phyloP scores from a whole-genome alignment of 2,888 invertebrate genomes.

The Chymomyza caudatula region DNA sequence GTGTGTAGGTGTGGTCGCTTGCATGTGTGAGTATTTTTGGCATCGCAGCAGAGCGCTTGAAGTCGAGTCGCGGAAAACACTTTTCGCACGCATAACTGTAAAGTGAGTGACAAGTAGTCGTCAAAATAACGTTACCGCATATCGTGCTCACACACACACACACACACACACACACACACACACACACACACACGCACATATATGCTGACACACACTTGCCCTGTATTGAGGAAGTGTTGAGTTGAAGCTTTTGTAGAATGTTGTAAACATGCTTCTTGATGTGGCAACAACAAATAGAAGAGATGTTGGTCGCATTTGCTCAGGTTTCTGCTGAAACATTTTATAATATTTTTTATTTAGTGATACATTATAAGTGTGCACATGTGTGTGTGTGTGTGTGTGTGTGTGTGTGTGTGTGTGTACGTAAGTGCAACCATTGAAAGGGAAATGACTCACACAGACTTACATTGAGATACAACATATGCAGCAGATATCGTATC shows the following conservation, averaged over 20 bases:
- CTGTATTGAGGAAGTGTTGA: not conserved
- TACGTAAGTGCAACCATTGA: conserved; percentile 2
- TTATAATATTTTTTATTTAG: conserved; percentile 44
- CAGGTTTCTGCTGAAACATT: conserved; percentile 22
- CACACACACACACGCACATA: not conserved
- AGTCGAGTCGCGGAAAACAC: not conserved
- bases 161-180: conserved; percentile 5
- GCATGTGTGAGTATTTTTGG: not conserved
- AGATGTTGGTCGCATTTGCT: conserved; percentile 2
- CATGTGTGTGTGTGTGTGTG: conserved; percentile 18
- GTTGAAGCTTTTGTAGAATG: conserved; percentile 12
- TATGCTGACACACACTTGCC: not conserved
- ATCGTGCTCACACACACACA: conserved; percentile 36
- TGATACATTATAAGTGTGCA: conserved; percentile 35
- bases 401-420: too few species aligned
- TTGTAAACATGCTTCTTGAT: conserved; percentile 29
- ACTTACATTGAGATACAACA: too few species aligned
- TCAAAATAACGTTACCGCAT: conserved; percentile 33
- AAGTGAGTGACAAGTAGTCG: conserved; percentile 55
- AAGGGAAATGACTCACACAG: conserved; percentile 20
- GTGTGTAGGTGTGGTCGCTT: too few species aligned
- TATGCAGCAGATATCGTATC: too few species aligned
- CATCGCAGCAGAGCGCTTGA: not conserved
- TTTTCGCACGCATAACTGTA: conserved; percentile 19
- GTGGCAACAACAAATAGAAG: conserved; percentile 11